phyloP scores from a whole-genome alignment of 2,113 vertebrate genomes.

The Paralichthys olivaceus region DNA sequence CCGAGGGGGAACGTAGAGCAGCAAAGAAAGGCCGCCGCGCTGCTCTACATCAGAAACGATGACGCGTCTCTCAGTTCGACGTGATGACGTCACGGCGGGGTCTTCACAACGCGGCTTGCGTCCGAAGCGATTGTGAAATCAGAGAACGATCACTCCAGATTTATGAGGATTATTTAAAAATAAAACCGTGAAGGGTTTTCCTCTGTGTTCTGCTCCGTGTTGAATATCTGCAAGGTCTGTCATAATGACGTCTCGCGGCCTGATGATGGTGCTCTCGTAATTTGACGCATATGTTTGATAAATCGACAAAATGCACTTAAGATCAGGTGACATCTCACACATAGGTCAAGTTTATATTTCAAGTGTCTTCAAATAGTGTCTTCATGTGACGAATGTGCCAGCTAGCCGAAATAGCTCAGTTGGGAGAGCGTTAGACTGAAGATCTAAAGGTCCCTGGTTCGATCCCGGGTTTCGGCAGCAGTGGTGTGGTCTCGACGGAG shows the following conservation, averaged over 20 bases:
- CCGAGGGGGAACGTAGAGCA: constrained; percentile 42
- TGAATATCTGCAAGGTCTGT: too few relatives aligned
- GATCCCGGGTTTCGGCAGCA: constrained; percentile 74
- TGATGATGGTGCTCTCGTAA: too few relatives aligned
- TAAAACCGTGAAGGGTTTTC: neutral
- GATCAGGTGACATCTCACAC: too few relatives aligned
- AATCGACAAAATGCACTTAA: too few relatives aligned
- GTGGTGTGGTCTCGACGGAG: accelerated
- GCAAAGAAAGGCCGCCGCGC: constrained; percentile 72
- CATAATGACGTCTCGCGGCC: too few relatives aligned
- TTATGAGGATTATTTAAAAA: too few relatives aligned
- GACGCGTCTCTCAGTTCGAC: constrained; percentile 80
- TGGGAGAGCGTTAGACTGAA: constrained; percentile 78
- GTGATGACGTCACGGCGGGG: constrained; percentile 60
- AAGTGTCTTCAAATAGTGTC: accelerated
- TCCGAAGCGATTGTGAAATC: neutral
- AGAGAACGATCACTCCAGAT: neutral
- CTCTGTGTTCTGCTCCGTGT: neutral
- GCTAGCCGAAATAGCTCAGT: constrained; percentile 73
- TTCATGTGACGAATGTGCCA: neutral
- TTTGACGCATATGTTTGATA: too few relatives aligned
- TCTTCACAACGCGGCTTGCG: neutral
- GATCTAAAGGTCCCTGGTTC: constrained; percentile 79
- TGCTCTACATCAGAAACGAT: constrained; percentile 76
- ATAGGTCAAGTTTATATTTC: too few relatives aligned